Percentiles rank a stretch among this genome's conserved stretches.
Evolutionary conservation across 2,797 vertebrate species (phyloP).

Genomic region (Threskiornis aethiopicus): DNA sequence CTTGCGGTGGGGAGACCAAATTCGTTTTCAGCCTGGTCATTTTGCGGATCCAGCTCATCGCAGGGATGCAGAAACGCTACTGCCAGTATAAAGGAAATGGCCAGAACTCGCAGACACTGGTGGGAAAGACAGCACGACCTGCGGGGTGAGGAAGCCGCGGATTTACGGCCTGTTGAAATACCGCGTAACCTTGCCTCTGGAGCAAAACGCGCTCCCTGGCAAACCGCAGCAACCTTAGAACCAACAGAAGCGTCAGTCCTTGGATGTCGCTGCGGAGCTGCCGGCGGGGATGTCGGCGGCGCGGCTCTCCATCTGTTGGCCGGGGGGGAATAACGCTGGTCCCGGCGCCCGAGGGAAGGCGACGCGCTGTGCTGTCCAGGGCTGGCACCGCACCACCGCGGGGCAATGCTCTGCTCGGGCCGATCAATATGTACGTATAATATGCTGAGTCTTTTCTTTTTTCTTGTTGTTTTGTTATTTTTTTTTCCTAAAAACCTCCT

Average conservation of each 20-base stretch:
- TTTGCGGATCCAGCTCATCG: rapidly evolving
- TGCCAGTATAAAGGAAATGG: rapidly evolving
- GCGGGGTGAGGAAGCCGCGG: neutral
- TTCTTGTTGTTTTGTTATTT: too few relatives aligned
- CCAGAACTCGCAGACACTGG: rapidly evolving
- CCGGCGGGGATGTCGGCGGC: neutral
- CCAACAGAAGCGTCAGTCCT: rapidly evolving
- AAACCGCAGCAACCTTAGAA: neutral
- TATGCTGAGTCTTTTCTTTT: too few relatives aligned
- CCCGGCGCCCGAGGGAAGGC: rapidly evolving
- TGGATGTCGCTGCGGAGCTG: rapidly evolving
- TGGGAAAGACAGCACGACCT: rapidly evolving
- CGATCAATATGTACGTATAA: too few relatives aligned
- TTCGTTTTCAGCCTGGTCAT: neutral
- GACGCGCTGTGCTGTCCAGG: rapidly evolving
- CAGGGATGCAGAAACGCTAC: rapidly evolving
- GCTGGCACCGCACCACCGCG: neutral
- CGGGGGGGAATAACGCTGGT: neutral
- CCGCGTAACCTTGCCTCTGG: rapidly evolving
- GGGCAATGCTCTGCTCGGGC: too few relatives aligned
- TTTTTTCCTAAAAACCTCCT: neutral
- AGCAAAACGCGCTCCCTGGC: rapidly evolving
- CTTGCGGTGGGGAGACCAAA: neutral
- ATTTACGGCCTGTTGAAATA: rapidly evolving
- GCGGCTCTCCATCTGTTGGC: neutral